Conservation (phyloP, 2,888 invertebrate genomes). For the Limnephilus rhombicus region DNA sequence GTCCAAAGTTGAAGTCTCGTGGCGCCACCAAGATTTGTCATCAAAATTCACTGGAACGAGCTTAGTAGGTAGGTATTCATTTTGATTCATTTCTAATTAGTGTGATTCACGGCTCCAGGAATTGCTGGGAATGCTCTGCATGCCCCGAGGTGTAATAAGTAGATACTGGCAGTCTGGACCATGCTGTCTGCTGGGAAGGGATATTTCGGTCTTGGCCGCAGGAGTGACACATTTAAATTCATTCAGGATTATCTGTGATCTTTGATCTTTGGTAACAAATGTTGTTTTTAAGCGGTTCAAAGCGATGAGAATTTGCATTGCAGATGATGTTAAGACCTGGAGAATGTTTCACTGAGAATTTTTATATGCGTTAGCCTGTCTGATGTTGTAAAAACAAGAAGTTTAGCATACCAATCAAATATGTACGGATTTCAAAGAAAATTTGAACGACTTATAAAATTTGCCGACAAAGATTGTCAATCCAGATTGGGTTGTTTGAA, state of each 20-base stretch:
- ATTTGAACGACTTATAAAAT: background rate
- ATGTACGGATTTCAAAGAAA: background rate
- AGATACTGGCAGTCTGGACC: background rate
- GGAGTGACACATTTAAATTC: slow-evolving; percentile 30
- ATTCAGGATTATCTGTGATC: background rate
- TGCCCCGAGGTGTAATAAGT: background rate
- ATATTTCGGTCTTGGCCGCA: slow-evolving; percentile 5
- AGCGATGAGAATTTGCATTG: background rate
- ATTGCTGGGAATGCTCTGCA: background rate
- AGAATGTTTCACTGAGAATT: background rate
- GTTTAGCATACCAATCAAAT: background rate
- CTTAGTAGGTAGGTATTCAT: background rate
- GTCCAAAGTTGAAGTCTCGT: background rate
- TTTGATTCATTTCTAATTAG: background rate
- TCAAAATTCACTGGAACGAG: background rate
- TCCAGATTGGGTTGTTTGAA: background rate
- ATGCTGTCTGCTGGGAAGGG: slow-evolving; percentile 12
- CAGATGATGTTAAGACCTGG: background rate
- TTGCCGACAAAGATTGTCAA: background rate
- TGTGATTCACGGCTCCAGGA: background rate
- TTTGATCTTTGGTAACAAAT: background rate
- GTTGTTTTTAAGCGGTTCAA: background rate
- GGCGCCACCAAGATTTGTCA: background rate
- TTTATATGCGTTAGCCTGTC: background rate
- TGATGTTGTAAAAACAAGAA: background rate